Evolutionary conservation across 2,113 vertebrate genomes (phyloP).

Genomic region (Parotia lawesii): DNA sequence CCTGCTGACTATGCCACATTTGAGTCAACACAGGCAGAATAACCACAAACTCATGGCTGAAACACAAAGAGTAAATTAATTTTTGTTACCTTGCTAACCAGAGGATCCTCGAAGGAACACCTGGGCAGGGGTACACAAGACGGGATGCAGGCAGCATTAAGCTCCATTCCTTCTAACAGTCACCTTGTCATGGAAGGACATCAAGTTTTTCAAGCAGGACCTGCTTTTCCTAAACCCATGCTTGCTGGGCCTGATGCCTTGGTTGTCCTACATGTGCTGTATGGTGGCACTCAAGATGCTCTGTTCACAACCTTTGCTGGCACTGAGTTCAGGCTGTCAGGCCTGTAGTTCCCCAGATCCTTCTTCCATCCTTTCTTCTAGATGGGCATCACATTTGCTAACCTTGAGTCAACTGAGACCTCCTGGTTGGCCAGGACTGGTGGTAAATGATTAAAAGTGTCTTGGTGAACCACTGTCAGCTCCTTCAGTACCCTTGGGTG

Average conservation of each 20-base stretch:
- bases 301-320: neutral
- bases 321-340: neutral
- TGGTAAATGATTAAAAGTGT: neutral
- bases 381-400: neutral
- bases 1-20: neutral
- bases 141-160: neutral
- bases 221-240: neutral
- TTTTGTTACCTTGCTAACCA: neutral
- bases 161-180: neutral
- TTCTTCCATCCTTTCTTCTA: neutral
- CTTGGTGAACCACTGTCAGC: neutral
- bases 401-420: neutral
- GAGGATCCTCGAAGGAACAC: neutral
- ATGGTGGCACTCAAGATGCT: neutral
- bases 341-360: neutral
- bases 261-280: neutral
- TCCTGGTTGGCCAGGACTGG: neutral
- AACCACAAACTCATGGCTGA: neutral
- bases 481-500: neutral
- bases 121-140: neutral
- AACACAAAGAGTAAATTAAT: neutral
- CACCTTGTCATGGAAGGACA: neutral
- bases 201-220: neutral
- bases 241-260: neutral
- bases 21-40: neutral